Evolutionary conservation across 2,888 invertebrate genomes (phyloP).

Genomic region (Escarpia spicata): DNA sequence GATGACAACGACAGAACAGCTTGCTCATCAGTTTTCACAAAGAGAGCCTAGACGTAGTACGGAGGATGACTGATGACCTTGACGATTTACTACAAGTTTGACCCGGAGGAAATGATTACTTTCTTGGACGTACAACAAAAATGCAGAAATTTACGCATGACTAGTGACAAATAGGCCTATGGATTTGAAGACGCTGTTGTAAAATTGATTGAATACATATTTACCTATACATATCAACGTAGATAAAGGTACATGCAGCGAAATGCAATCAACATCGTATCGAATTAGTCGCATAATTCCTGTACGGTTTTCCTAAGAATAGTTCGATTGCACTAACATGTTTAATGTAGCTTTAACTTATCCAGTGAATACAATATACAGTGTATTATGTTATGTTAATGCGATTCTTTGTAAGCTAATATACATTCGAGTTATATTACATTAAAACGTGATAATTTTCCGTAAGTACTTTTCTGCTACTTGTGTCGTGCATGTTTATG

Average conservation of each 20-base stretch:
- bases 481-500: no score
- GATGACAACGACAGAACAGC: not conserved
- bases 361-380: not conserved
- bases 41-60: not conserved
- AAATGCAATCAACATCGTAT: no score
- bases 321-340: not conserved
- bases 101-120: not conserved
- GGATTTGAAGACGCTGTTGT: not conserved
- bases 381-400: not conserved
- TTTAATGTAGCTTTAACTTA: not conserved
- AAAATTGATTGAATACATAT: no score
- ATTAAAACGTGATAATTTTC: no score
- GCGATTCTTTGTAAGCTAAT: no score
- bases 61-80: not conserved
- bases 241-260: no score
- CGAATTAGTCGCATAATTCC: no score
- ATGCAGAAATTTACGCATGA: not conserved
- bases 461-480: no score
- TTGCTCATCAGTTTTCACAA: not conserved
- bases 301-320: not conserved
- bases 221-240: no score
- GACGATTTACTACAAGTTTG: not conserved
- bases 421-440: no score
- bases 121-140: not conserved
- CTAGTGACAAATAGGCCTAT: not conserved